Base-by-base conservation (phyloP, 2,113 vertebrate genomes). In the Aspidoscelis tigris region DNA sequence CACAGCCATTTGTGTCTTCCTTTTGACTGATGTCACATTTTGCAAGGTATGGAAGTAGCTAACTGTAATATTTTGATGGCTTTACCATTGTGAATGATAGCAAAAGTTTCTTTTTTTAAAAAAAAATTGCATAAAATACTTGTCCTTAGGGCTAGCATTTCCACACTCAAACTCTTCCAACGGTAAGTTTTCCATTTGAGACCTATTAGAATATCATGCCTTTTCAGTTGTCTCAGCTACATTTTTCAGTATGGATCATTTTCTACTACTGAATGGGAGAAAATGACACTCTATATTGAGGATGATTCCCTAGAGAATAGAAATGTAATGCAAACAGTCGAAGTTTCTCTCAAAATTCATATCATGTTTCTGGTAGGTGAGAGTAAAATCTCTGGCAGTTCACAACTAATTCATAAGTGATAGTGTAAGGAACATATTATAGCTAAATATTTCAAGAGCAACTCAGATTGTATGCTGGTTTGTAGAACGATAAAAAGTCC, bases 311-410 rank as follows among this genome's bases (percentile, higher is more conserved):
- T 78, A 16, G 58, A 88, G 84, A 1, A 3, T 44, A 77, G n/a
- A 65, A 80, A 75, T 89, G 16, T 72, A 87, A 87, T 87, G 83
- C 20, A 78, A 61, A 74, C 5, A 78, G 50, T 3, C 22, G 82
- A 33, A 2, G 14, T 68, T 73, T 90, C 73, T 76, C 53, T 1
- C 71, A 74, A 85, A 55, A 86, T 84, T 89, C 84, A 84, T 80
- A 5, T 87, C 26, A 3, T 18, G 50, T 24, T 75, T 89, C 75
- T 65, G 43, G 69, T 87, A 89, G 84, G 12, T 20, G 64, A 8
- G 4, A 24, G 70, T 61, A 68, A 82, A 84, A 84, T 76, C 12
- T 4, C 22, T 83, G 75, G 71, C 18, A 77, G 41, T 50, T 78
- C 74, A 81, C 41, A 73, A 71, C 2, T 85, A 84, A 78, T 81